Evolutionary conservation across 2,797 vertebrate species (phyloP), one percentile per base, ranked within the genome.

Genomic region (Typhlichthys subterraneus): DNA sequence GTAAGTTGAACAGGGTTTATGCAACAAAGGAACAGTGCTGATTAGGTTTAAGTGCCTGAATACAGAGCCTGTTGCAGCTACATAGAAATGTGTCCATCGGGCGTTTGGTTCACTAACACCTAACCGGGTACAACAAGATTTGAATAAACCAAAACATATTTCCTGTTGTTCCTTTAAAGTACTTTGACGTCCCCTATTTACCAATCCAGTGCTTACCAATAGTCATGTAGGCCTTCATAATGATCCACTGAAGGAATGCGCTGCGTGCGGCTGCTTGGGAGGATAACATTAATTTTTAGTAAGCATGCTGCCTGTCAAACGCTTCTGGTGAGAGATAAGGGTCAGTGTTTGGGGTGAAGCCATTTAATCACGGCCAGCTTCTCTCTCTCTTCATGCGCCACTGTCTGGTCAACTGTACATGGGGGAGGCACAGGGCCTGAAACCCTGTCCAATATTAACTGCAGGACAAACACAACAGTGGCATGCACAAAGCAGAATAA

Each of bases 371-470:
- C 23, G 23, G 23, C 23, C 23, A 17, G 62, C 53, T 14, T 15
- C 23, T 13, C 33, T 59, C 79, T 82, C 65, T 70, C 71, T 70
- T 10, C 10, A 64, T 78, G 63, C 53, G 52, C 53, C 69, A 52
- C 23, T 53, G n/a, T 70, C 73, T 70, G 69, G 75, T 79, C 67
- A 57, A 69, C 73, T 55, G 65, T 70, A 56, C 72, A 69, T 54
- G 70, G 67, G 77, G 80, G 80, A 66, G 72, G 68, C 38, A 5
- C 59, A 73, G 79, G 77, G 77, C 79, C 59, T 65, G 1, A 58
- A 81, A 67, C 69, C 54, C 63, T 83, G 90, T 93, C 87, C 85
- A 93, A 92, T 87, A 93, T 93, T 92, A 93, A 92, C 93, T 82
- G 77, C 76, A 91, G 79, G 72, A 91, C 90, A 93, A 93, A 93